Base-by-base conservation (phyloP, 1,140 invertebrate species). In the Panonychus citri region DNA sequence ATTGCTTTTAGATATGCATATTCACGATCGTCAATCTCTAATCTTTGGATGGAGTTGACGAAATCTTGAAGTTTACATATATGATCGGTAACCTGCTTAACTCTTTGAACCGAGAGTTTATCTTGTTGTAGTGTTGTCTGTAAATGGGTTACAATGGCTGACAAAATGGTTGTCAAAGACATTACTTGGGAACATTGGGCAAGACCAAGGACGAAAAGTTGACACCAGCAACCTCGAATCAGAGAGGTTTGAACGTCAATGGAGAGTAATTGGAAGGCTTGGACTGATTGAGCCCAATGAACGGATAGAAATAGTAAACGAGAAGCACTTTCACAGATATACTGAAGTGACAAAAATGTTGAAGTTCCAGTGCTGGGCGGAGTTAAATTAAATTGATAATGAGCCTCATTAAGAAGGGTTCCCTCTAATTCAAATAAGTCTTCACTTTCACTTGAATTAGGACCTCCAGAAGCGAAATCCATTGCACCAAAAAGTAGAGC, bases 1-100 rank as follows among this genome's bases (percentile, higher is more conserved):
- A 93, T 76, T 5, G 83, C 79, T 65, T 89, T 82, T n/a, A 94
- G 75, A 68, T 87, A 88, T 2, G 87, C 87, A 70, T 82, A 87
- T 69, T 95, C 89, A 55, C 80, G 73, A 54, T 82, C 77, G 67
- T 83, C 79, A 52, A 88, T 75, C 66, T 85, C 76, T 60, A 88
- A 67, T 62, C 77, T 74, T 57, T 80, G 76, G 72, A 87, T 76
- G 53, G 75, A 75, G 61, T 74, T 77, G n/a, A 87, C 76, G 67
- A 84, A 85, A 65, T 83, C 81, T 69, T 87, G 82, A 53, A 91
- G 70, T 62, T 81, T 78, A 50, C 79, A 78, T 67, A 86, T 83
- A 63, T 87, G 81, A 62, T 85, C 82, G 37, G 81, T 81, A 27
- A 86, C 78, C 58, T 70, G 62, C 61, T 82, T 82, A 17, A 85